Evolutionary conservation across 2,888 invertebrate species (phyloP), one percentile per base, ranked within the genome.

Genomic region (Cosmorhoe ocellata): DNA sequence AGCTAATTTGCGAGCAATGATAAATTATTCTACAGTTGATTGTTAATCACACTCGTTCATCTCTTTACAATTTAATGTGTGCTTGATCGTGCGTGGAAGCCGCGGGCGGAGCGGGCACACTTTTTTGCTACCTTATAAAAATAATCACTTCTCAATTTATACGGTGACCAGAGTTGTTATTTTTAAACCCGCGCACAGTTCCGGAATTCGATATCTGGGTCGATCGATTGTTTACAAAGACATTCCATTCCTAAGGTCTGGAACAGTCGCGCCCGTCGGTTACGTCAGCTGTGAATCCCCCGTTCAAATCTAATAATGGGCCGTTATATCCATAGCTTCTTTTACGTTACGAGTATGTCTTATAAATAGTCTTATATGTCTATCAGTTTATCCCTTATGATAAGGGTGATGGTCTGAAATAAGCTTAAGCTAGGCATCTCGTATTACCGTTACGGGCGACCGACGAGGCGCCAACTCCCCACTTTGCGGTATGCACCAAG

Each of bases 401-500:
- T 74, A 71, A 75, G 73, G 70, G 70, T 68, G 60, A 65, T 58
- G 61, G 71, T 70, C 73, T 69, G 71, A 68, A 74, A 72, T 75
- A 65, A 74, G 76, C 76, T 74, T 74, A 74, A 75, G 75, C 76
- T 75, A 80, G 82, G 81, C 79, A 84, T 73, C 64, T 87, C 73
- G 88, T 84, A 82, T 86, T 89, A 88, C 89, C 89, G 88, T 88
- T 89, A 88, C 72, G 74, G 70, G 64, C 79, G 84, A 69, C 67
- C 79, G 84, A 69, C 67, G 66, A 72, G 86, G 86, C 88, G 87
- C 88, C 85, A 76, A 64, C 68, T 66, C 50, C 61, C 65, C 48
- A 55, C 59, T 55, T 51, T 59, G 60, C 58, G 62, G 58, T 63
- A 59, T 59, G 64, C 62, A 62, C 62, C 48, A 49, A 58, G 55